phyloP scores from a whole-genome alignment of 2,888 invertebrate species.

The Nomada lathburiana region DNA sequence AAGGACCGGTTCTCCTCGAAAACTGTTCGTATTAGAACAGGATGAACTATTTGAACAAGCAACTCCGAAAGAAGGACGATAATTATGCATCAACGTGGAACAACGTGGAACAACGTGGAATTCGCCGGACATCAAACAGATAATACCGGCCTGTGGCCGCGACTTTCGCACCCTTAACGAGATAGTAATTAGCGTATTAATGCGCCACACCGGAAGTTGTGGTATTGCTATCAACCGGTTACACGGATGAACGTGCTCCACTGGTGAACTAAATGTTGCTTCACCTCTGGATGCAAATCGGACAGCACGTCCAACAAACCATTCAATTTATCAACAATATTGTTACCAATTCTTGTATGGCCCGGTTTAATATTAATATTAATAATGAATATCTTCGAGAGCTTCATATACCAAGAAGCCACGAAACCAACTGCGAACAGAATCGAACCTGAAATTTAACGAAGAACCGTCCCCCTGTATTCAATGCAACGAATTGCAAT shows the following conservation, averaged over 20 bases:
- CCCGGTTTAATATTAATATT: too few species aligned
- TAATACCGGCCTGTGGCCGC: slow-evolving; percentile 33
- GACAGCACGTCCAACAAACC: not conserved
- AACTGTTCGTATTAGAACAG: not conserved
- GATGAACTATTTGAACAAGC: slow-evolving; percentile 34
- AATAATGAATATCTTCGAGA: too few species aligned
- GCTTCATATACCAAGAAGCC: too few species aligned
- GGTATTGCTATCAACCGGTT: not conserved
- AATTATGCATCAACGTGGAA: slow-evolving; percentile 29
- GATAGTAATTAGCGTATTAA: slow-evolving; percentile 60
- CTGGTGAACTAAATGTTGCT: not conserved
- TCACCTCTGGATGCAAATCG: slow-evolving; percentile 44
- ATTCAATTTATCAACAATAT: too few species aligned
- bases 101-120: too few species aligned
- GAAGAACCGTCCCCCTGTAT: not conserved
- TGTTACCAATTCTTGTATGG: too few species aligned
- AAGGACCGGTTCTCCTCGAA: not conserved
- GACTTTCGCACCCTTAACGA: slow-evolving; percentile 41
- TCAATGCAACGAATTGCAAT: not conserved
- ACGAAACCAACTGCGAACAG: too few species aligned
- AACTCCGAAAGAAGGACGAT: not conserved
- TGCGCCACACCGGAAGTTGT: slow-evolving; percentile 10
- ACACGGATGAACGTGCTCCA: slow-evolving; percentile 2
- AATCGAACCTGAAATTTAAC: not conserved
- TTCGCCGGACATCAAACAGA: slow-evolving; percentile 44